These are phyloP conservation scores for Pantherophis guttatus DNA, from an alignment of 2,113 vertebrate genomes.

Conservation along the genomic window DNA sequence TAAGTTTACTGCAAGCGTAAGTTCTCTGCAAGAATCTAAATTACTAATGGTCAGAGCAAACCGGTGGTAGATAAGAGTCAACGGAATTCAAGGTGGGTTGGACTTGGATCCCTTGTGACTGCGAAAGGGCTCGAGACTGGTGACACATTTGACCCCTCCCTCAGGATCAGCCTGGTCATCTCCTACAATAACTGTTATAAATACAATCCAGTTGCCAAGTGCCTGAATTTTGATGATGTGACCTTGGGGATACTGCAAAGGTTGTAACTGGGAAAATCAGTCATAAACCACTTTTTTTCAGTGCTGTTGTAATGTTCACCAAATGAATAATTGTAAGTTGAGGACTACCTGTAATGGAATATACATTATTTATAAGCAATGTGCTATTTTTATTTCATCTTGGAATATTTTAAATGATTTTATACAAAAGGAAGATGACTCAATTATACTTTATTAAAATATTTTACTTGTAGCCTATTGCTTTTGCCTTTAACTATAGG, in stretches of 20 bases:
- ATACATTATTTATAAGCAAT: background rate
- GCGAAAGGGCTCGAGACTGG: background rate
- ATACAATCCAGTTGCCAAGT: background rate
- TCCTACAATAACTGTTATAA: background rate
- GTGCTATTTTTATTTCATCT: background rate
- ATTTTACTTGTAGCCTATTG: background rate
- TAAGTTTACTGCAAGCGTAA: background rate
- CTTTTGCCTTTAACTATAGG: background rate
- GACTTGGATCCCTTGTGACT: background rate
- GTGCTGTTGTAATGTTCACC: background rate
- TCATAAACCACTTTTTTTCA: background rate
- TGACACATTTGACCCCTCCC: background rate
- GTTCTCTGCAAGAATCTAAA: background rate
- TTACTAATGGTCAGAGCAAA: background rate
- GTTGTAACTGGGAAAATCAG: background rate
- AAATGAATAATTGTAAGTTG: background rate
- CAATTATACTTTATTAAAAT: background rate
- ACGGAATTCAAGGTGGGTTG: background rate
- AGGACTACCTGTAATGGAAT: background rate
- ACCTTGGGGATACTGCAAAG: background rate
- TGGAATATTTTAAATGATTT: background rate
- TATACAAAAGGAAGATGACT: background rate
- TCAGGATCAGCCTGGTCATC: background rate
- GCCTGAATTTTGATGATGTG: background rate
- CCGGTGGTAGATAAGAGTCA: background rate